These are phyloP conservation scores for Lamprotornis superbus DNA, from an alignment of 2,113 vertebrate genomes.

Conservation along the genomic window DNA sequence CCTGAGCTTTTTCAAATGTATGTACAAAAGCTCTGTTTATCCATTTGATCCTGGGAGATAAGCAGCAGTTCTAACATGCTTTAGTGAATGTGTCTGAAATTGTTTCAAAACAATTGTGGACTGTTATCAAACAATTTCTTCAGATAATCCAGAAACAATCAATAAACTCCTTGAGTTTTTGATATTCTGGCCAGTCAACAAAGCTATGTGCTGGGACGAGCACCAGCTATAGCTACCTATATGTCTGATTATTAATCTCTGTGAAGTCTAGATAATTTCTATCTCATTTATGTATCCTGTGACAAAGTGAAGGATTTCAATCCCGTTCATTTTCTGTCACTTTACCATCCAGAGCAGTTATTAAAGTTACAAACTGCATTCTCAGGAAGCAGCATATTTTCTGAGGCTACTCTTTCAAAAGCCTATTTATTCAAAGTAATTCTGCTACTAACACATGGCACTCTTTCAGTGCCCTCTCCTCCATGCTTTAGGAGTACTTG, in stretches of 20 bases:
- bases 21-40: neutral
- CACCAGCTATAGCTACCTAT: neutral
- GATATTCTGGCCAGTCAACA: neutral
- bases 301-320: neutral
- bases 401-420: neutral
- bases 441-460: neutral
- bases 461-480: neutral
- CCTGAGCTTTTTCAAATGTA: neutral
- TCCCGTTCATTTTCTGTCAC: neutral
- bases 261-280: neutral
- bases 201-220: neutral
- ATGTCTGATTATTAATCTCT: neutral
- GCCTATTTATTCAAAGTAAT: neutral
- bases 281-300: neutral
- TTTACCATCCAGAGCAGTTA: neutral
- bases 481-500: neutral
- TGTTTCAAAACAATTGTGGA: constrained; percentile 3
- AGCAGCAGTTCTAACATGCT: neutral
- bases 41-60: neutral
- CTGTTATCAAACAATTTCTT: neutral
- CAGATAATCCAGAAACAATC: neutral
- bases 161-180: neutral
- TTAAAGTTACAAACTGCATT: neutral
- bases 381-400: neutral
- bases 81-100: neutral